Conservation (phyloP, 2,888 invertebrate species). For the Calameuta idolon region DNA sequence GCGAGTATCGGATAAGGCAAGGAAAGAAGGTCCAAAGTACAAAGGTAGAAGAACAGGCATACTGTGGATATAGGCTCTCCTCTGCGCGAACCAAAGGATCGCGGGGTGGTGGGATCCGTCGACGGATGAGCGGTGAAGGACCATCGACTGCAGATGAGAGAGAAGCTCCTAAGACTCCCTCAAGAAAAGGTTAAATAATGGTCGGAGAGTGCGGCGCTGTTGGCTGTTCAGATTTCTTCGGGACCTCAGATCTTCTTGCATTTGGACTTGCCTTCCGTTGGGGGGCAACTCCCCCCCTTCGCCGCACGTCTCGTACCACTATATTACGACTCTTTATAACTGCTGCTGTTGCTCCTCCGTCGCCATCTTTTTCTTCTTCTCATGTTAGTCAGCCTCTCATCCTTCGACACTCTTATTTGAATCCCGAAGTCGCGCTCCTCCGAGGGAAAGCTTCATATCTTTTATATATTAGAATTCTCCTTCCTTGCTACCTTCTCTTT, state of each 20-base stretch:
- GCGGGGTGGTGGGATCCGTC: constrained; percentile 1
- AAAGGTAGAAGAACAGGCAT: constrained; percentile 7
- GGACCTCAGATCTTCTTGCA: constrained; percentile 31
- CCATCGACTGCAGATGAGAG: constrained; percentile 51
- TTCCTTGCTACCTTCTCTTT: constrained; percentile 30
- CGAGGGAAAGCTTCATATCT: constrained; percentile 54
- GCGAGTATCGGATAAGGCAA: background rate
- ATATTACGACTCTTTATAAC: too few relatives aligned
- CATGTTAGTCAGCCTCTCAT: constrained; percentile 31
- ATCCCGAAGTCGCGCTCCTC: constrained; percentile 45
- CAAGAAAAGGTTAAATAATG: constrained; percentile 63
- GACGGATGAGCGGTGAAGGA: constrained; percentile 38
- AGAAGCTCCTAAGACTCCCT: constrained; percentile 54
- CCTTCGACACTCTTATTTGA: constrained; percentile 51
- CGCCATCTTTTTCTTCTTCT: constrained; percentile 13
- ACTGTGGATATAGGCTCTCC: background rate
- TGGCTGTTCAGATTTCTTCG: constrained; percentile 66
- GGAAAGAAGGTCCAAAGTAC: background rate
- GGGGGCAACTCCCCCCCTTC: constrained; percentile 32
- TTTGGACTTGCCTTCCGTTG: constrained; percentile 23
- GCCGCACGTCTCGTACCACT: background rate
- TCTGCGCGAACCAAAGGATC: background rate
- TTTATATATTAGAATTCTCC: constrained; percentile 64
- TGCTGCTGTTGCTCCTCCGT: constrained; percentile 16
- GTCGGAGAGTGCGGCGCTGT: constrained; percentile 52